These are phyloP conservation scores for Acanthosepion esculentum DNA, from an alignment of 2,888 invertebrate genomes.

Conservation along the genomic window DNA sequence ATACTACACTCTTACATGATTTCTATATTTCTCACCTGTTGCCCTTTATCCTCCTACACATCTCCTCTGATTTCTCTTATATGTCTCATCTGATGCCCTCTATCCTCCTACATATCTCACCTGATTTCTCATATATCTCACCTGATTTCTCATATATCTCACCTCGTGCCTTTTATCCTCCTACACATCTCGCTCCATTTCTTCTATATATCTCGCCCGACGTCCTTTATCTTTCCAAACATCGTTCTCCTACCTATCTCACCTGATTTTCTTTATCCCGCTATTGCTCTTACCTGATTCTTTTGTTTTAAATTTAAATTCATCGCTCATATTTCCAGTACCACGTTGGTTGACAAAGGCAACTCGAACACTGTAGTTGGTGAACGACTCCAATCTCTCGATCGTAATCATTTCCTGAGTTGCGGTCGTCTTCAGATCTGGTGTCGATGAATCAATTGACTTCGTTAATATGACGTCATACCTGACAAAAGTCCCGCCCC, in stretches of 20 bases:
- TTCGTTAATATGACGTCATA: conserved; percentile 54
- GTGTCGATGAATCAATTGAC: conserved; percentile 36
- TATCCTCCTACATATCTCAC: not conserved
- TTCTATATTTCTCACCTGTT: no score
- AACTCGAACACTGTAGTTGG: conserved; percentile 59
- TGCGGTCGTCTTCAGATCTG: not conserved
- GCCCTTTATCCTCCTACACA: not conserved
- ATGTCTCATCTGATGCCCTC: not conserved
- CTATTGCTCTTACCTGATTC: conserved; percentile 62
- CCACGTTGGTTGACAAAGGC: conserved; percentile 62
- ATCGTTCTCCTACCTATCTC: no score
- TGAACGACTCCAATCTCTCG: conserved; percentile 57
- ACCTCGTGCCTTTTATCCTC: no score
- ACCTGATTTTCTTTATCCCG: not conserved
- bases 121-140: not conserved
- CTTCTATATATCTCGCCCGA: conserved; percentile 49
- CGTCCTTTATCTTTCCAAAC: not conserved
- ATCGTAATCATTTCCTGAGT: not conserved
- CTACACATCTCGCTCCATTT: no score
- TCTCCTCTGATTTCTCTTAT: not conserved
- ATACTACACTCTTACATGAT: no score
- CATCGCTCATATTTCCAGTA: conserved; percentile 53
- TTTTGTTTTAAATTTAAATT: conserved; percentile 57
- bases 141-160: not conserved
- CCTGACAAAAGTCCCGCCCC: conserved; percentile 59